Conservation (phyloP, 2,888 invertebrate genomes). For the Liposcelis brunnea region DNA sequence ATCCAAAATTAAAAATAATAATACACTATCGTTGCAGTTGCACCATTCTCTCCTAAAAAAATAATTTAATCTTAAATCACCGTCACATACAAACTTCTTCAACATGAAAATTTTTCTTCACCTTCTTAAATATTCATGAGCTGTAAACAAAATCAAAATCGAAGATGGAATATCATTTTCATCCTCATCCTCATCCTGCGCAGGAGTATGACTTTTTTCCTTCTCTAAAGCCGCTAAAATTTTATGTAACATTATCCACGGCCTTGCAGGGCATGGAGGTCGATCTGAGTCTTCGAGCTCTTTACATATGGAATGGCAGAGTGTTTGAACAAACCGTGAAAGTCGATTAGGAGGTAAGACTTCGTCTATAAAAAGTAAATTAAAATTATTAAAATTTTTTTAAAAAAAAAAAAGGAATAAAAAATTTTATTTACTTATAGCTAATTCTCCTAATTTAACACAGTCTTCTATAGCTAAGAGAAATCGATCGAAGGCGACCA, state of each 20-base stretch:
- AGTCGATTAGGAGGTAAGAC: conserved; percentile 39
- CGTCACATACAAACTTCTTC: conserved; percentile 2
- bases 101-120: conserved; percentile 19
- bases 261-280: conserved; percentile 4
- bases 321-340: conserved; percentile 50
- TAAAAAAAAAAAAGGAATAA: conserved; percentile 1
- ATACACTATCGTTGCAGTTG: conserved; percentile 53
- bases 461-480: conserved; percentile 1
- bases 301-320: conserved; percentile 57
- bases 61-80: neutral
- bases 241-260: neutral
- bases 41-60: conserved; percentile 52
- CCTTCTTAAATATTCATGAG: conserved; percentile 66
- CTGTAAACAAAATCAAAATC: conserved; percentile 58
- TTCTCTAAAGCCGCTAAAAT: conserved; percentile 4
- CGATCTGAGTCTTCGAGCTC: conserved; percentile 42
- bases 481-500: conserved; percentile 14
- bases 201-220: no score
- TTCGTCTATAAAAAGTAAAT: conserved; percentile 21
- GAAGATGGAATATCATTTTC: conserved; percentile 40
- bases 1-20: conserved; percentile 61
- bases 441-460: neutral
- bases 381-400: conserved; percentile 7
- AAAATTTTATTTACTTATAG: conserved; percentile 4
- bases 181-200: conserved; percentile 19